Conservation (phyloP, 2,888 invertebrate species). For the Hoplodrina ambigua region DNA sequence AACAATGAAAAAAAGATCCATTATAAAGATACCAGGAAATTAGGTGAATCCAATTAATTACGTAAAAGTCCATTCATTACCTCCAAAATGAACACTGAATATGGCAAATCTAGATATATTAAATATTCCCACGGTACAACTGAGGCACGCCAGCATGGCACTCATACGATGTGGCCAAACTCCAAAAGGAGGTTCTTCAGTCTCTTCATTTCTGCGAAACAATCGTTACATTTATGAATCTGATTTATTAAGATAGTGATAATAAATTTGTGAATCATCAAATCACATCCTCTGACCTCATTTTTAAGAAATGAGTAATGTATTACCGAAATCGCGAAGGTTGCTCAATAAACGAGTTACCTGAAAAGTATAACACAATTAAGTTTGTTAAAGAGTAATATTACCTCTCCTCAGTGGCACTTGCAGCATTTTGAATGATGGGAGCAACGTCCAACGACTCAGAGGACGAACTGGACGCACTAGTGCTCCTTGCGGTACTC, state of each 20-base stretch:
- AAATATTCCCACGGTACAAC: conserved; percentile 96
- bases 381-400: conserved; percentile 8
- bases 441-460: conserved; percentile 80
- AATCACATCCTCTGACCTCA: conserved; percentile 69
- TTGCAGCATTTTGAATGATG: conserved; percentile 71
- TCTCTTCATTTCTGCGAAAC: conserved; percentile 82
- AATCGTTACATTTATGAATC: conserved; percentile 17
- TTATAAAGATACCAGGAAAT: conserved; percentile 51
- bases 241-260: conserved; percentile 23
- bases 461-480: conserved; percentile 83
- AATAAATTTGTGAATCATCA: conserved; percentile 60
- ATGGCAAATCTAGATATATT: conserved; percentile 97
- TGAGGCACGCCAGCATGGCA: conserved; percentile 95
- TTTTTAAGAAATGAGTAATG: conserved; percentile 61
- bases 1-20: conserved; percentile 71
- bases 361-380: conserved; percentile 29
- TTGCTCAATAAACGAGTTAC: conserved; percentile 42
- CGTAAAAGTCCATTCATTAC: conserved; percentile 79
- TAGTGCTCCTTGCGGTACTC: conserved; percentile 81
- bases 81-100: conserved; percentile 96
- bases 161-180: conserved; percentile 91
- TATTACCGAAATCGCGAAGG: conserved; percentile 51
- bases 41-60: conserved; percentile 48
- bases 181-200: conserved; percentile 85
- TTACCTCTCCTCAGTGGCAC: conserved; percentile 84